Evolutionary conservation across 53 echinoderm and acorn worm genomes (phyloP).

Genomic region (Astropecten irregularis): DNA sequence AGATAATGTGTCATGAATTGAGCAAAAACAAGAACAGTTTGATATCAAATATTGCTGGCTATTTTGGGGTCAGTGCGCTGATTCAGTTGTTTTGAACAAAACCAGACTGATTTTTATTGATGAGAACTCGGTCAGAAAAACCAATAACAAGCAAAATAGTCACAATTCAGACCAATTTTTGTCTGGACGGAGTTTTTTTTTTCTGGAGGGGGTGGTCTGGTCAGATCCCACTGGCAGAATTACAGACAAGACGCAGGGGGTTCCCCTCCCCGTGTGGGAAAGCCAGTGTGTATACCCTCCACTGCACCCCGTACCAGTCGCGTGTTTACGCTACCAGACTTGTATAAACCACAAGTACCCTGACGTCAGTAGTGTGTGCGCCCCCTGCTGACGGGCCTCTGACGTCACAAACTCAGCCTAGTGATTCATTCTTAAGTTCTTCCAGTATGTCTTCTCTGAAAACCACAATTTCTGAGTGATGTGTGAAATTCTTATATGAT

Average conservation of each 20-base stretch:
- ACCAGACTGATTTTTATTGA: constrained; percentile 38
- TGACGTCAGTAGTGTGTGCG: constrained; percentile 38
- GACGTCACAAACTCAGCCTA: constrained; percentile 17
- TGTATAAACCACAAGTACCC: not conserved
- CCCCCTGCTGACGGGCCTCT: constrained; percentile 22
- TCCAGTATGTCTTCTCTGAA: too few species aligned
- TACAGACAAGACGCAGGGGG: constrained; percentile 23
- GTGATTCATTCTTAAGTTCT: too few species aligned
- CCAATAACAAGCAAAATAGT: not conserved
- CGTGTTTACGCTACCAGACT: constrained; percentile 10
- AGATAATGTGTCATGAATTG: not conserved
- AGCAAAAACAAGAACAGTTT: constrained; percentile 19
- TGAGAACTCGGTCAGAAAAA: too few species aligned
- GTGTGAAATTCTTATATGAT: too few species aligned
- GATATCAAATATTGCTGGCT: not conserved
- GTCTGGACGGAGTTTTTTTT: not conserved
- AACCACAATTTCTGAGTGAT: too few species aligned
- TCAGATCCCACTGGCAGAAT: not conserved
- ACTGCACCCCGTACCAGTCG: too few species aligned
- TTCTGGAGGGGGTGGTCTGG: not conserved
- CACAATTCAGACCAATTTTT: not conserved
- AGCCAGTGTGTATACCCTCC: not conserved
- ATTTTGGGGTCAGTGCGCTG: constrained; percentile 22
- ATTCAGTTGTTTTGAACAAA: constrained; percentile 53
- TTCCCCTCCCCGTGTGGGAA: not conserved